These are phyloP conservation scores for Drosophila bunnanda DNA, from an alignment of 2,888 invertebrate species.

Conservation along the genomic window DNA sequence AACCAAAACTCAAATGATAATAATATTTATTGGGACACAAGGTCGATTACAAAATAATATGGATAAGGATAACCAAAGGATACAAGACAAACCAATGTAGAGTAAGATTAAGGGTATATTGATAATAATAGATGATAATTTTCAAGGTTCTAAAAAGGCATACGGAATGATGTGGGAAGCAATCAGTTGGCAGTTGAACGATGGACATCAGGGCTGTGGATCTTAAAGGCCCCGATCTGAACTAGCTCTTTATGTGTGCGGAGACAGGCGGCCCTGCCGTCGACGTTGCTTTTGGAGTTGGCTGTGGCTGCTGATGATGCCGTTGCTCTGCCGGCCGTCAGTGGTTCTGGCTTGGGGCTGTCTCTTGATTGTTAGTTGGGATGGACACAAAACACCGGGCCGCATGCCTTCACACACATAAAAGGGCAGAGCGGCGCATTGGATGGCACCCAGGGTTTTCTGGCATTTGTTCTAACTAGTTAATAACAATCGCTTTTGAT, in stretches of 20 bases:
- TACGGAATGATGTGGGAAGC: conserved; percentile 86
- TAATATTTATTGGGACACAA: conserved; percentile 48
- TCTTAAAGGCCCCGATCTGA: conserved; percentile 32
- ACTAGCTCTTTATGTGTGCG: conserved; percentile 60
- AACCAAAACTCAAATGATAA: conserved; percentile 28
- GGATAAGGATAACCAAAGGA: conserved; percentile 17
- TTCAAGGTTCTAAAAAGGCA: conserved; percentile 83
- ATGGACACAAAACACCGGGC: conserved; percentile 46
- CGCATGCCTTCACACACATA: conserved; percentile 81
- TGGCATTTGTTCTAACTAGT: conserved; percentile 24
- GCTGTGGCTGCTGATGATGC: conserved; percentile 16
- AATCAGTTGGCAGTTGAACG: conserved; percentile 85
- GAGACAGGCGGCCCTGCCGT: conserved; percentile 56
- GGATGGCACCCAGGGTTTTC: conserved; percentile 33
- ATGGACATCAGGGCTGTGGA: conserved; percentile 72
- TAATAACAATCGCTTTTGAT: conserved; percentile 44
- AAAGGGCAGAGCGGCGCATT: conserved; percentile 83
- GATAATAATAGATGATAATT: conserved; percentile 49
- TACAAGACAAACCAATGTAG: conserved; percentile 36
- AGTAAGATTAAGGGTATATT: conserved; percentile 33
- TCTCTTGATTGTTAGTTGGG: conserved; percentile 74
- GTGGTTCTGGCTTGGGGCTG: conserved; percentile 34
- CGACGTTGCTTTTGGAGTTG: conserved; percentile 16
- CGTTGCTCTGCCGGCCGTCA: conserved; percentile 17
- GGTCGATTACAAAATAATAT: conserved; percentile 46